A percentile compares a stretch with the other conserved stretches of the same genome.
phyloP scores from a whole-genome alignment of 2,888 invertebrate genomes.

The Lagria hirta region DNA sequence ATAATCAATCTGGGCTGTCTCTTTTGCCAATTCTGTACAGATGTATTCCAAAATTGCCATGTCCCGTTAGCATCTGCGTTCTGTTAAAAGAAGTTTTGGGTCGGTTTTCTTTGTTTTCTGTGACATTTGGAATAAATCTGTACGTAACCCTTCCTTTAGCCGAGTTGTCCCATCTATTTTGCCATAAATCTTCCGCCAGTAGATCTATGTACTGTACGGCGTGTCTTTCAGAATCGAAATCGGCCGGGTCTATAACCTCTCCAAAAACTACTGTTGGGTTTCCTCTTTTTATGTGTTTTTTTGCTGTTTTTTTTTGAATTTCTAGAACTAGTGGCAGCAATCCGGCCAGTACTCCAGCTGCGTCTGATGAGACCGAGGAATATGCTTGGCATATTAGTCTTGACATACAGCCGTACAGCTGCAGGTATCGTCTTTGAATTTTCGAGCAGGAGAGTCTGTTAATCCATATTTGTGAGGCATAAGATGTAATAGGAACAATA shows the following conservation, averaged over 20 bases:
- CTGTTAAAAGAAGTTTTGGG: no score
- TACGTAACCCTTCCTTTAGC: no score
- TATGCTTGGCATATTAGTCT: neutral
- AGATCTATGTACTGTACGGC: neutral
- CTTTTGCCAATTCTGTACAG: conserved; percentile 7
- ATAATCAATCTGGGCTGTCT: neutral
- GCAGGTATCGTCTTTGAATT: neutral
- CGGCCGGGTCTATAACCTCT: neutral
- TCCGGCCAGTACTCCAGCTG: conserved; percentile 4
- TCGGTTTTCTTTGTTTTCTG: no score
- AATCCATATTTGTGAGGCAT: conserved; percentile 1
- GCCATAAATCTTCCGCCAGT: neutral
- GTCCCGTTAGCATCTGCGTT: no score
- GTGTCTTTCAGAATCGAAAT: neutral
- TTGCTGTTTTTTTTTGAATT: neutral
- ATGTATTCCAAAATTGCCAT: no score
- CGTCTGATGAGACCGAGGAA: neutral
- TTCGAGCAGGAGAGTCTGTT: conserved; percentile 1
- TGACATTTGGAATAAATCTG: no score
- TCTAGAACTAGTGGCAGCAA: conserved; percentile 2
- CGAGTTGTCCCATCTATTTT: no score
- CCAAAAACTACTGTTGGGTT: neutral
- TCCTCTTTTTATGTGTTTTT: neutral
- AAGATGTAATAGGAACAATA: conserved; percentile 4
- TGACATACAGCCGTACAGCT: neutral